These are phyloP conservation scores for Pachydiplax longipennis DNA, from an alignment of 2,888 invertebrate genomes.

Conservation along the genomic window DNA sequence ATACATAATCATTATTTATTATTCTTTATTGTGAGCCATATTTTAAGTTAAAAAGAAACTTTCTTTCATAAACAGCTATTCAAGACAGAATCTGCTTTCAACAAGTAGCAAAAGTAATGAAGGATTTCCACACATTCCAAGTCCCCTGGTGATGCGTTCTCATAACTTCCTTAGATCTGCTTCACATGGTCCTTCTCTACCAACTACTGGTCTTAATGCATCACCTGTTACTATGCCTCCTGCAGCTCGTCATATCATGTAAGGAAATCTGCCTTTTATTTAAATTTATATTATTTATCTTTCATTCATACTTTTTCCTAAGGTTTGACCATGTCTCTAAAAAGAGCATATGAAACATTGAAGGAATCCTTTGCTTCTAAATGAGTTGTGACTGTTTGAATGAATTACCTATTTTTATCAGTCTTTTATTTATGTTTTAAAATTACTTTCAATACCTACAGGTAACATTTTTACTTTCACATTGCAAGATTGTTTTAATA, in stretches of 20 bases:
- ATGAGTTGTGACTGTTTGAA: too few species aligned
- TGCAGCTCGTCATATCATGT: neutral
- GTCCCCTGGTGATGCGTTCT: conserved; percentile 65
- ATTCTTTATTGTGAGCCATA: too few species aligned
- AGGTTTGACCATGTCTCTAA: too few species aligned
- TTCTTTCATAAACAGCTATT: conserved; percentile 68
- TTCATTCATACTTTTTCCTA: neutral
- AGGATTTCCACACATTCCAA: conserved; percentile 63
- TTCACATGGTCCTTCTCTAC: conserved; percentile 51
- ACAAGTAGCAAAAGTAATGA: conserved; percentile 78
- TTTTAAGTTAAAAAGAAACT: neutral
- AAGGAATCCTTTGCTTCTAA: too few species aligned
- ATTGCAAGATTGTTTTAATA: too few species aligned
- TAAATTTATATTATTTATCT: neutral
- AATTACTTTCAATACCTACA: too few species aligned
- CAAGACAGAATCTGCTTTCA: conserved; percentile 85
- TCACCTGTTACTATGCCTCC: neutral
- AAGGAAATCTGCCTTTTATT: neutral
- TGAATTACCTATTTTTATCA: too few species aligned
- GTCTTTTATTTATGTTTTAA: too few species aligned
- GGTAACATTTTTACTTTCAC: too few species aligned
- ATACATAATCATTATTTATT: too few species aligned
- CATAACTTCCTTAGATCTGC: conserved; percentile 61
- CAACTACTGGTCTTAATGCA: conserved; percentile 47
- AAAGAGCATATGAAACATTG: too few species aligned